phyloP scores from a whole-genome alignment of 2,888 invertebrate genomes.

The Geophilus truncorum region DNA sequence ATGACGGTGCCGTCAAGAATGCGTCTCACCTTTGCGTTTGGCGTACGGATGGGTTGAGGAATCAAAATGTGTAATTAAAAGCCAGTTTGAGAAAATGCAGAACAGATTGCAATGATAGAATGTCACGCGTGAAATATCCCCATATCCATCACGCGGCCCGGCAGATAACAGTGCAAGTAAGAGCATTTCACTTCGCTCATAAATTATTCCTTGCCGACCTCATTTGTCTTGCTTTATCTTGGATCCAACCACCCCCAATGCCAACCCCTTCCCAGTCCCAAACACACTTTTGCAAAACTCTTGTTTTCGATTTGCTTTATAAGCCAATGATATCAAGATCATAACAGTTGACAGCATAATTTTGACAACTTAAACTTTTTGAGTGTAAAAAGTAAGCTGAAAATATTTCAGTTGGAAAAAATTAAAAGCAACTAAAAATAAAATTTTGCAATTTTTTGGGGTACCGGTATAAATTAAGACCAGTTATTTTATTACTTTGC shows the following conservation, averaged over 20 bases:
- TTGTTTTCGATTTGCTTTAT: no score
- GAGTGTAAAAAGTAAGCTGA: no score
- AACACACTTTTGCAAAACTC: no score
- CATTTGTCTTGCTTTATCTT: slow-evolving; percentile 35
- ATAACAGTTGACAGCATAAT: no score
- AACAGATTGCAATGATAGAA: slow-evolving; percentile 35
- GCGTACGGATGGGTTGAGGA: background rate
- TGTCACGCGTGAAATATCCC: slow-evolving; percentile 34
- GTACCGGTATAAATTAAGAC: no score
- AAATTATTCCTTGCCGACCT: slow-evolving; percentile 13
- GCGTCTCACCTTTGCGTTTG: slow-evolving; percentile 1
- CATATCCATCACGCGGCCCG: slow-evolving; percentile 32
- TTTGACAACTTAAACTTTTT: no score
- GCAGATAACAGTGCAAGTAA: slow-evolving; percentile 30
- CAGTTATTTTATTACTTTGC: no score
- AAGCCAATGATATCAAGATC: no score
- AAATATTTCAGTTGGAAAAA: no score
- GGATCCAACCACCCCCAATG: slow-evolving; percentile 5
- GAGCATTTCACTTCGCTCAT: slow-evolving; percentile 31
- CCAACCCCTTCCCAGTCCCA: background rate
- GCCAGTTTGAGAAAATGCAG: slow-evolving; percentile 33
- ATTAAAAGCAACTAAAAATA: no score
- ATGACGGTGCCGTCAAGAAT: background rate
- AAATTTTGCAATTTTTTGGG: no score
- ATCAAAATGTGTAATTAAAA: slow-evolving; percentile 28